A percentile compares a stretch with the other conserved stretches of the same genome.
Conservation (phyloP, 2,797 vertebrate genomes). For the Pseudochirops corinnae region DNA sequence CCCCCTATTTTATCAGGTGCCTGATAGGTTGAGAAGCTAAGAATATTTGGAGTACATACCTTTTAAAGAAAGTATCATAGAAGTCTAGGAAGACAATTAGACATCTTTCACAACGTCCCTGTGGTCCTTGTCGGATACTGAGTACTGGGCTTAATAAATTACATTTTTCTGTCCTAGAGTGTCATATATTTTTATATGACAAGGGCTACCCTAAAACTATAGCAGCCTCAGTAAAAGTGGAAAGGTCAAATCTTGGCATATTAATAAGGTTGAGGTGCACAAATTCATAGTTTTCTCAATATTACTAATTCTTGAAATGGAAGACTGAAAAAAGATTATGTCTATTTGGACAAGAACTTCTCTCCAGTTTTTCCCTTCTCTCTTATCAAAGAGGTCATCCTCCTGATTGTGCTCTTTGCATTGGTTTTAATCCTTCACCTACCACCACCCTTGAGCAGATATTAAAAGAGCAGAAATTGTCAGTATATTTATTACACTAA, state of each 20-base stretch:
- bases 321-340: conserved; percentile 33
- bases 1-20: not conserved
- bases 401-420: not conserved
- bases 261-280: conserved; percentile 22
- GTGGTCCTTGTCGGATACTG: not conserved
- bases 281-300: not conserved
- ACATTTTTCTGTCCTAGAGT: not conserved
- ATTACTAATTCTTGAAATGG: conserved; percentile 25
- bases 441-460: not conserved
- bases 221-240: not conserved
- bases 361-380: not conserved
- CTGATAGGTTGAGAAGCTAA: not conserved
- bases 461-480: conserved; percentile 29
- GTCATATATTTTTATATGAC: not conserved
- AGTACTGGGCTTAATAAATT: not conserved
- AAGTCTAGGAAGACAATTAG: not conserved
- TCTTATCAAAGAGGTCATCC: not conserved
- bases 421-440: not conserved
- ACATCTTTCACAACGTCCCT: conserved; percentile 30
- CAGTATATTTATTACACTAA: not conserved
- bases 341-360: not conserved
- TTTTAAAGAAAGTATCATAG: not conserved
- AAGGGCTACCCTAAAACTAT: not conserved
- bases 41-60: not conserved
- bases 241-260: conserved; percentile 5